Percentiles rank a stretch among this genome's conserved stretches.
These are phyloP conservation scores for Melieria crassipennis DNA, from an alignment of 2,888 invertebrate genomes.

Conservation along the genomic window DNA sequence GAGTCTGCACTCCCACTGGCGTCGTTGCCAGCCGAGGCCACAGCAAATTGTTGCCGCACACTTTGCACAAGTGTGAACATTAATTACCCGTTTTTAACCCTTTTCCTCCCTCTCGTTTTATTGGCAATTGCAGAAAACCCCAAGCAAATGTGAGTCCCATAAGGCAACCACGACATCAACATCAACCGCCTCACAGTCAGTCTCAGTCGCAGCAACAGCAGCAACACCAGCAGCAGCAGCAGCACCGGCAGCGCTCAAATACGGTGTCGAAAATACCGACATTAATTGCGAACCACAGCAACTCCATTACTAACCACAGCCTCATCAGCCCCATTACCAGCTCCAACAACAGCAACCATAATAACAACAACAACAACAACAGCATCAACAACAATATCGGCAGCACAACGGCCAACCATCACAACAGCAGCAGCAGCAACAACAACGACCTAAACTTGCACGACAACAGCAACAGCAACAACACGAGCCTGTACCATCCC, in stretches of 20 bases:
- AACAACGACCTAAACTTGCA: constrained; percentile 62
- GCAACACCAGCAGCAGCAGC: constrained; percentile 46
- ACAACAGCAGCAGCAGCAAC: constrained; percentile 48
- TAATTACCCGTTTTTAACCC: constrained; percentile 38
- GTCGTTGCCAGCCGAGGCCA: no score
- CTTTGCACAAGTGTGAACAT: background rate
- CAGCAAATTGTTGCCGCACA: no score
- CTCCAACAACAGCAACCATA: constrained; percentile 42
- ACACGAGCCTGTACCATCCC: constrained; percentile 47
- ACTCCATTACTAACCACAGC: constrained; percentile 59
- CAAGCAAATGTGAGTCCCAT: constrained; percentile 67
- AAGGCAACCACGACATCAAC: constrained; percentile 52
- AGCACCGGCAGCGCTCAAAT: constrained; percentile 63
- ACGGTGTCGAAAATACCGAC: constrained; percentile 66
- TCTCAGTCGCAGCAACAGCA: constrained; percentile 49
- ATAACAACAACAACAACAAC: constrained; percentile 42
- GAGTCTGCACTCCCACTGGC: no score
- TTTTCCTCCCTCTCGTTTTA: constrained; percentile 20
- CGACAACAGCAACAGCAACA: constrained; percentile 50
- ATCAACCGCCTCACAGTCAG: constrained; percentile 39
- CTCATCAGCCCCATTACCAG: constrained; percentile 45
- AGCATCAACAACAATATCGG: constrained; percentile 40
- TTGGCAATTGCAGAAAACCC: constrained; percentile 68
- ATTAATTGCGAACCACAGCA: constrained; percentile 59
- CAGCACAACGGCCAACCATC: constrained; percentile 44